Evolutionary conservation across 2,888 invertebrate genomes (phyloP).

Genomic region (Cybosia mesomella): DNA sequence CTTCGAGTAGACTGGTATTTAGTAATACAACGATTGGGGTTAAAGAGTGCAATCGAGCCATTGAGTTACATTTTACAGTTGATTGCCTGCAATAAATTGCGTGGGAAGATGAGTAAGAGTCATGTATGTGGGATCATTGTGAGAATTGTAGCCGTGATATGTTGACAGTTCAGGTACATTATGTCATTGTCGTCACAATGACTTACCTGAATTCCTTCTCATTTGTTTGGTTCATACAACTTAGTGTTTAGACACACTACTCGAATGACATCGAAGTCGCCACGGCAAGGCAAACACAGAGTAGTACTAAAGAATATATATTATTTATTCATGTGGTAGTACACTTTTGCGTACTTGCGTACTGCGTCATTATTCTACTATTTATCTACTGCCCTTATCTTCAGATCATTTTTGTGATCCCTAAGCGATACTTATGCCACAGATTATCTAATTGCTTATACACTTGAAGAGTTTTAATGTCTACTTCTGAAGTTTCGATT

Average conservation of each 20-base stretch:
- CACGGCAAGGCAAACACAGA: too few species aligned
- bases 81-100: constrained; percentile 20
- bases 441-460: too few species aligned
- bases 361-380: too few species aligned
- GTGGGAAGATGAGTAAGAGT: constrained; percentile 20
- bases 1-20: constrained; percentile 17
- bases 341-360: too few species aligned
- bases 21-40: constrained; percentile 33
- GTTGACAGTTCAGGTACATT: constrained; percentile 1
- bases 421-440: too few species aligned
- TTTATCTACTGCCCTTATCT: too few species aligned
- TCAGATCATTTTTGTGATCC: too few species aligned
- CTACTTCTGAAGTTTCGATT: too few species aligned
- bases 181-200: neutral
- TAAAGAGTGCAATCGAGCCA: constrained; percentile 30
- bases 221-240: neutral
- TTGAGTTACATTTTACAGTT: constrained; percentile 22
- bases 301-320: too few species aligned
- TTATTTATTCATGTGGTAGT: too few species aligned
- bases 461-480: too few species aligned
- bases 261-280: neutral
- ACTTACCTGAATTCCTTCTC: neutral
- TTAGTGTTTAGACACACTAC: neutral
- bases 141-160: neutral
- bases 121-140: neutral